Evolutionary conservation across 2,113 vertebrate species (phyloP), one percentile per base, ranked within the genome.

Genomic region (Tetraodon nigroviridis): DNA sequence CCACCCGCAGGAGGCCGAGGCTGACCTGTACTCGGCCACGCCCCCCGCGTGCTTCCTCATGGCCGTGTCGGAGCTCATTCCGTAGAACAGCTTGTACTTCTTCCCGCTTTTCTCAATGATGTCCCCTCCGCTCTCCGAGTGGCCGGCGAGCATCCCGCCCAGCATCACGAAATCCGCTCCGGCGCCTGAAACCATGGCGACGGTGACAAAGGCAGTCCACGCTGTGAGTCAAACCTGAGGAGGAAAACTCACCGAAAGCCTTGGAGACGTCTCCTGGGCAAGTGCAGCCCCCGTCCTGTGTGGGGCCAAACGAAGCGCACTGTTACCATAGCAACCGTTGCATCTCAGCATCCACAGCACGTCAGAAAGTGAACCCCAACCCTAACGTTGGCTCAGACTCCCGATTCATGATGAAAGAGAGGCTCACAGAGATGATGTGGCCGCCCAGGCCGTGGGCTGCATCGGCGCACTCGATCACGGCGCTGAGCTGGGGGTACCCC

Each of bases 161-260:
- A 95, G 86, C 94, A 96, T 95, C 72, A 96, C 94, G 37, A 95
- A 96, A 82, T 96, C 94, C 0, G 94, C 94, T 1, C 94, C 94
- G 2, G 94, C 94, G 24, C 94, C 94, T 96, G 82, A 48, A 41
- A 42, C 75, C 21, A 46, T 56, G 56, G 45, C 10, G 11, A 20
- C 29, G 29, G 55, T 10, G 58, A 29, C 15, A 57, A 71, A 46
- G 6, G 1, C 5, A 15, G 41, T 7, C 63, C 55, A 68, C 51
- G 45, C 0, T 6, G n/a, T 19, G 6, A 69, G 1, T 7, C 12
- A 17, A 22, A 51, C 1, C 14, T 7, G 4, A 51, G 50, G 4
- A 1, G 12, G 49, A 24, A 3, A 51, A 57, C 80, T 61, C 73
- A 93, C 94, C 93, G 46, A 96, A 95, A 46, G 94, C 94, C 69